phyloP scores from a whole-genome alignment of 2,113 vertebrate genomes.

The Microcebus jonahi region DNA sequence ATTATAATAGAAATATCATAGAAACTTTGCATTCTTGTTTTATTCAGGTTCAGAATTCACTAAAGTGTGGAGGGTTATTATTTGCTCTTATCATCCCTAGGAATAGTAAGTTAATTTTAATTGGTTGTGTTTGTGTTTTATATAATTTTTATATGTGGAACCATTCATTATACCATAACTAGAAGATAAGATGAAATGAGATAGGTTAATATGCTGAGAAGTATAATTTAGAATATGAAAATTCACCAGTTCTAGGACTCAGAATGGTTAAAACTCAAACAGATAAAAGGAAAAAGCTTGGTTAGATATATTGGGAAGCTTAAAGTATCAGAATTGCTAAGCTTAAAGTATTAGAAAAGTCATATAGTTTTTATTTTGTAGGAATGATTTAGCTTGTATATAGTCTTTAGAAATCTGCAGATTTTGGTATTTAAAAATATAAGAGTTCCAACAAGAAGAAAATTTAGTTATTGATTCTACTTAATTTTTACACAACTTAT shows the following conservation, averaged over 20 bases:
- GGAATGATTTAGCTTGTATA: conserved; percentile 24
- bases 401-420: neutral
- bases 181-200: conserved; percentile 33
- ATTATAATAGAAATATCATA: conserved; percentile 47
- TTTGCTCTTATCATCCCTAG: conserved; percentile 8
- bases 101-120: conserved; percentile 4
- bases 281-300: conserved; percentile 36
- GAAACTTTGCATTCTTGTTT: conserved; percentile 53
- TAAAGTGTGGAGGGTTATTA: conserved; percentile 16
- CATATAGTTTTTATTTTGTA: conserved; percentile 37
- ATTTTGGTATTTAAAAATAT: conserved; percentile 53
- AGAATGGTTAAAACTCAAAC: conserved; percentile 41
- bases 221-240: conserved; percentile 38
- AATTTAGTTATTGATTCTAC: conserved; percentile 57
- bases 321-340: conserved; percentile 42
- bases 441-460: conserved; percentile 29
- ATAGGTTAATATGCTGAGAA: conserved; percentile 38
- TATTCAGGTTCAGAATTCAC: conserved; percentile 32
- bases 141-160: conserved; percentile 13
- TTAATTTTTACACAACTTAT: conserved; percentile 55
- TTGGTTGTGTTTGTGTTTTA: conserved; percentile 32
- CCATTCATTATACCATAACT: conserved; percentile 33
- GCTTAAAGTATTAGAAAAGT: conserved; percentile 40
- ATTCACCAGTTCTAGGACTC: conserved; percentile 28
- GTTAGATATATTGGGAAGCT: conserved; percentile 41